Conservation (phyloP, 1,140 invertebrate species). For the Drusus annulatus region DNA sequence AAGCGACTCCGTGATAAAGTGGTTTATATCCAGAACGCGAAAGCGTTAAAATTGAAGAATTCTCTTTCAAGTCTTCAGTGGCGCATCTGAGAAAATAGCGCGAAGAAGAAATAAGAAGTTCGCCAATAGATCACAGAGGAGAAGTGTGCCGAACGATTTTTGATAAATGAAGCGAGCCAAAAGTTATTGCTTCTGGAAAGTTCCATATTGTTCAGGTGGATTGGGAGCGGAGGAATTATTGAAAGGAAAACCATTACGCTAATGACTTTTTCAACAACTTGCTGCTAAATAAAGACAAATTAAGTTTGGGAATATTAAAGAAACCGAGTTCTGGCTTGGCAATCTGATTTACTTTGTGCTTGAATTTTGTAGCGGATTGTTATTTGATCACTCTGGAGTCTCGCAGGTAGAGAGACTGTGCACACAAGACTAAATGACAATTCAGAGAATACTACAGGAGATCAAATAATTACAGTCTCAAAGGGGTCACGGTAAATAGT, state of each 20-base stretch:
- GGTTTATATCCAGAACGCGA: neutral
- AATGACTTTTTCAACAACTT: neutral
- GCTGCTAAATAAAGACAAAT: neutral
- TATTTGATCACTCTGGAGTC: no score
- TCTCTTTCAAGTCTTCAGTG: neutral
- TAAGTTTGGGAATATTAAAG: no score
- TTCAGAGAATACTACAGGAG: no score
- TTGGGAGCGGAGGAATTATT: neutral
- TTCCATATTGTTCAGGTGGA: neutral
- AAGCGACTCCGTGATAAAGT: conserved; percentile 1
- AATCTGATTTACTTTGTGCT: no score
- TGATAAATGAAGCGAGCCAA: conserved; percentile 9
- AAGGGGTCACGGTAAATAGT: no score
- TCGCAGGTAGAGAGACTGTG: no score
- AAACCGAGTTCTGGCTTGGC: no score
- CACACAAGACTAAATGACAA: no score
- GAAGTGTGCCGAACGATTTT: conserved; percentile 14
- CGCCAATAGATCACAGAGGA: conserved; percentile 4
- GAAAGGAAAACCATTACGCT: conserved; percentile 7
- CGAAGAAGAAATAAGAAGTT: neutral
- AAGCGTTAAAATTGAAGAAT: conserved; percentile 19
- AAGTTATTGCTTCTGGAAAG: neutral
- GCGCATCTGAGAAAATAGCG: neutral
- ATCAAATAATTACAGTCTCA: no score
- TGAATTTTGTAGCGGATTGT: no score